Evolutionary conservation across 2,888 invertebrate genomes (phyloP).

Genomic region (Monoplex corrugatus): DNA sequence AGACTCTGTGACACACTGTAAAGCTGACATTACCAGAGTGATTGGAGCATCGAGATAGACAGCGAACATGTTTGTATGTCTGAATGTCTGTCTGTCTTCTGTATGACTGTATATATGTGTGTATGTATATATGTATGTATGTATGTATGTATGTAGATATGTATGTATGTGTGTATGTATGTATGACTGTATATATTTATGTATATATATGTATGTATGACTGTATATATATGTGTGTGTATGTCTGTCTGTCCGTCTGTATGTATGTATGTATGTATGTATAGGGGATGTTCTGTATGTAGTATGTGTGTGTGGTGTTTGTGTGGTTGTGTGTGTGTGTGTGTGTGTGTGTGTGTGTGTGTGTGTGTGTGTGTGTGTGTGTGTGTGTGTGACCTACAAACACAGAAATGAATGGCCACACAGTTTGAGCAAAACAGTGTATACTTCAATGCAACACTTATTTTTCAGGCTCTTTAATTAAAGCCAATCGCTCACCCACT

Average conservation of each 20-base stretch:
- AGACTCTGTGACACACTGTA: too few relatives aligned
- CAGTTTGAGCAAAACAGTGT: too few relatives aligned
- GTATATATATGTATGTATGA: not conserved
- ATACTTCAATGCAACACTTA: too few relatives aligned
- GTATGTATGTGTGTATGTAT: conserved; percentile 15
- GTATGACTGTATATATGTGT: not conserved
- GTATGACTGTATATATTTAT: not conserved
- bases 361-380: not conserved
- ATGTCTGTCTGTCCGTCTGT: not conserved
- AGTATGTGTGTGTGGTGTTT: not conserved
- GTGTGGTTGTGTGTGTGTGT: not conserved
- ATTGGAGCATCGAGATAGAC: not conserved
- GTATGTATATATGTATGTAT: not conserved
- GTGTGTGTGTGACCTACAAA: not conserved
- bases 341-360: not conserved
- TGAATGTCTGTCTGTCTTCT: not conserved
- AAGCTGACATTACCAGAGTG: too few relatives aligned
- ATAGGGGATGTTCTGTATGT: not conserved
- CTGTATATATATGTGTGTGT: not conserved
- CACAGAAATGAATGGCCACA: too few relatives aligned
- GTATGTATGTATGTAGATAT: not conserved
- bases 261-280: not conserved
- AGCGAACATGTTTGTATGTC: not conserved
- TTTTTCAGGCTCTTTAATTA: too few relatives aligned
- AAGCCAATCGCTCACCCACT: too few relatives aligned